A percentile compares a stretch with the other conserved stretches of the same genome.
Evolutionary conservation across 2,113 vertebrate genomes (phyloP).

Genomic region (Amia ocellicauda): DNA sequence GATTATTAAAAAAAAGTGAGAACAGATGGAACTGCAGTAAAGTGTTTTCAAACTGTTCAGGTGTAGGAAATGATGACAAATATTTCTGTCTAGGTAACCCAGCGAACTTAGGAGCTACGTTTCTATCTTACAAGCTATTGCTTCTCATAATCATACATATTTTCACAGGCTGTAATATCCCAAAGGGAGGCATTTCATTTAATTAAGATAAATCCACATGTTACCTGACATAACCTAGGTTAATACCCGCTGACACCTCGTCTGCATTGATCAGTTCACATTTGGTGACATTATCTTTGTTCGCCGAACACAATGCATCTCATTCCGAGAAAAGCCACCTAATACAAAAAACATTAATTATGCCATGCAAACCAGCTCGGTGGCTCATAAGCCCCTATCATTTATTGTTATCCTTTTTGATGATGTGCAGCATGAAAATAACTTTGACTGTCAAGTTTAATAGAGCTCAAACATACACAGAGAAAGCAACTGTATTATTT

Average conservation of each 20-base stretch:
- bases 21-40: neutral
- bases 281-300: conserved; percentile 26
- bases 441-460: conserved; percentile 62
- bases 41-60: neutral
- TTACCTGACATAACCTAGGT: conserved; percentile 16
- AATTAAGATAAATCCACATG: conserved; percentile 7
- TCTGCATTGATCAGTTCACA: conserved; percentile 19
- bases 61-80: neutral
- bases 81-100: neutral
- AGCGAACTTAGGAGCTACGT: neutral
- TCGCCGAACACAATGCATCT: conserved; percentile 57
- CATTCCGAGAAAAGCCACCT: conserved; percentile 60
- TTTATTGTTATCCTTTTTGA: conserved; percentile 62
- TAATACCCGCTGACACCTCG: conserved; percentile 13
- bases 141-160: neutral
- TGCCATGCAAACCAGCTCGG: conserved; percentile 57
- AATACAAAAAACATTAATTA: conserved; percentile 66
- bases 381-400: conserved; percentile 61
- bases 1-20: too few relatives aligned
- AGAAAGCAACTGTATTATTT: neutral
- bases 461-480: conserved; percentile 50
- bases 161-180: neutral
- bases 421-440: conserved; percentile 53
- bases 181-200: conserved; percentile 14
- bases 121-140: conserved; percentile 6